Conservation (phyloP, 2,113 vertebrate species). For the Semicossyphus pulcher region DNA sequence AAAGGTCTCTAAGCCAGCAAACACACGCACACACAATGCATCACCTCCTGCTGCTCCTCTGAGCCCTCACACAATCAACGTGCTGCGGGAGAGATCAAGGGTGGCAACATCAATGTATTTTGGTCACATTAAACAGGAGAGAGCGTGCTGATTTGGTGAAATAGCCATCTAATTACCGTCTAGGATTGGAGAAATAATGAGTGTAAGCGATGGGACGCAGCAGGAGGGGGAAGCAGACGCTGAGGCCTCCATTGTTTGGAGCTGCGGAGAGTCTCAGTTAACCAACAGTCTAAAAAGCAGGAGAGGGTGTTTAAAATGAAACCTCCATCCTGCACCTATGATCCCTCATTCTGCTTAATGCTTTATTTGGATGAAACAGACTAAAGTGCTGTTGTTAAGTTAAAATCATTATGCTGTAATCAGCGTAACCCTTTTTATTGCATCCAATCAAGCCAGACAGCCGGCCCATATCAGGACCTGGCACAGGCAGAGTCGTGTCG, state of each 20-base stretch:
- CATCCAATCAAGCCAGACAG: constrained; percentile 13
- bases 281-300: constrained; percentile 35
- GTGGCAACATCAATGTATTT: constrained; percentile 44
- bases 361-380: background rate
- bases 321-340: background rate
- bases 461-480: constrained; percentile 1
- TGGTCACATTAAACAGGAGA: constrained; percentile 46
- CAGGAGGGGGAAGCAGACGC: constrained; percentile 44
- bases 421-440: constrained; percentile 25
- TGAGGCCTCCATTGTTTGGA: constrained; percentile 34
- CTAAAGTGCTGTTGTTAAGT: background rate
- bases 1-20: constrained; percentile 19
- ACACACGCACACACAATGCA: background rate
- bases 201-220: constrained; percentile 28
- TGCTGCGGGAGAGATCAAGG: constrained; percentile 9
- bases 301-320: constrained; percentile 24
- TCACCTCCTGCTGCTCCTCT: background rate
- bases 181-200: constrained; percentile 57
- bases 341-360: too few species aligned
- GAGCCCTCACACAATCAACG: background rate
- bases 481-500: background rate
- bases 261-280: constrained; percentile 27
- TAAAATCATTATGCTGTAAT: background rate
- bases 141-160: constrained; percentile 38
- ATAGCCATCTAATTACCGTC: constrained; percentile 46